phyloP scores from a whole-genome alignment of 2,888 invertebrate genomes.

The Drosophila buzzatii region DNA sequence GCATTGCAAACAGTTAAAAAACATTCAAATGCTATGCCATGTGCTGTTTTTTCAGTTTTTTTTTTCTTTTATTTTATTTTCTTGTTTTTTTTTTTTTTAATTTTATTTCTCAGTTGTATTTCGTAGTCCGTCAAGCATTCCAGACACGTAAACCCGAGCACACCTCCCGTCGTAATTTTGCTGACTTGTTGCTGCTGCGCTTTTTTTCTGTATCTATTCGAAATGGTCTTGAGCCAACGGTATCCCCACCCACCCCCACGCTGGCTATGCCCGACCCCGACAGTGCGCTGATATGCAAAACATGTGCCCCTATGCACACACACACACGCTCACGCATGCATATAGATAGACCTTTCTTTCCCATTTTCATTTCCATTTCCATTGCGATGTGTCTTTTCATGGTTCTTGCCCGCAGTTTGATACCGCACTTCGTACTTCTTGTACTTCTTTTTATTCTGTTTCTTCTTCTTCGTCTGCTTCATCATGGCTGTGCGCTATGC shows the following conservation, averaged over 20 bases:
- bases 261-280: background rate
- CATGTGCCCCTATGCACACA: constrained; percentile 41
- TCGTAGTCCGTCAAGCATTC: constrained; percentile 43
- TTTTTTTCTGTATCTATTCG: constrained; percentile 31
- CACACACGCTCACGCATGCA: constrained; percentile 2
- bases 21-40: constrained; percentile 55
- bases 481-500: constrained; percentile 37
- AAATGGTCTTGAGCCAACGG: constrained; percentile 20
- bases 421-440: constrained; percentile 6
- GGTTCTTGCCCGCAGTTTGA: constrained; percentile 37
- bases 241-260: background rate
- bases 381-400: constrained; percentile 28
- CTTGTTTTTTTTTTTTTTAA: constrained; percentile 1
- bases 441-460: background rate
- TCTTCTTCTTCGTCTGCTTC: background rate
- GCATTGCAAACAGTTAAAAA: constrained; percentile 49
- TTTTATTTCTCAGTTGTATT: constrained; percentile 24
- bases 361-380: constrained; percentile 33
- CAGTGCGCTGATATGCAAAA: constrained; percentile 34
- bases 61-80: constrained; percentile 6
- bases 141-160: constrained; percentile 70
- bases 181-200: constrained; percentile 67
- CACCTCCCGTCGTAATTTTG: constrained; percentile 52
- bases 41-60: constrained; percentile 21
- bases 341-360: constrained; percentile 21